phyloP scores from a whole-genome alignment of 2,888 invertebrate genomes.

The Steinernema hermaphroditum region DNA sequence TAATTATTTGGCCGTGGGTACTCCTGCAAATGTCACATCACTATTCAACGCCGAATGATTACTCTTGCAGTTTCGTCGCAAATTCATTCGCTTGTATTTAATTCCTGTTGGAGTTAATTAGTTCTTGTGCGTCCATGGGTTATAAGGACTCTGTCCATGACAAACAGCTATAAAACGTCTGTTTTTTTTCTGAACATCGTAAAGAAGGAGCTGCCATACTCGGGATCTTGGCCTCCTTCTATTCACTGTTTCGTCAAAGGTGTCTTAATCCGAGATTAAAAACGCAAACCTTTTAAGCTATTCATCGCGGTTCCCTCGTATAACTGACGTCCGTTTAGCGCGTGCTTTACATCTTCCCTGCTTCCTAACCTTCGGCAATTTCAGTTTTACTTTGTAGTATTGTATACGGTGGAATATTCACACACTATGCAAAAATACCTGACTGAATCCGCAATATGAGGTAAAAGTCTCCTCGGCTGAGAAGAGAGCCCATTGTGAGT shows the following conservation, averaged over 20 bases:
- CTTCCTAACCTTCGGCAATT: no score
- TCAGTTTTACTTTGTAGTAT: no score
- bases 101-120: constrained; percentile 29
- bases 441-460: no score
- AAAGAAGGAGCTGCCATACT: background rate
- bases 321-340: no score
- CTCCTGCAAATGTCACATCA: constrained; percentile 2
- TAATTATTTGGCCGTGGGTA: constrained; percentile 21
- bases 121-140: constrained; percentile 26
- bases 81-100: constrained; percentile 24
- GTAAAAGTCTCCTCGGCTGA: no score
- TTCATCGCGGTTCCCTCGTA: background rate
- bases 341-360: no score
- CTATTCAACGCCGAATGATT: background rate
- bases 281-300: background rate
- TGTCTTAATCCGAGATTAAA: background rate
- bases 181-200: background rate
- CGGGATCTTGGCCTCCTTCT: background rate
- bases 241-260: background rate
- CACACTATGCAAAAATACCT: no score
- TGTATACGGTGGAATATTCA: no score
- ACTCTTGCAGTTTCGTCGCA: background rate
- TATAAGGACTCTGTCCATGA: constrained; percentile 15
- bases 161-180: constrained; percentile 19
- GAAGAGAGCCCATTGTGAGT: background rate